Conservation (phyloP, 2,888 invertebrate species). For the Drosophila merina region DNA sequence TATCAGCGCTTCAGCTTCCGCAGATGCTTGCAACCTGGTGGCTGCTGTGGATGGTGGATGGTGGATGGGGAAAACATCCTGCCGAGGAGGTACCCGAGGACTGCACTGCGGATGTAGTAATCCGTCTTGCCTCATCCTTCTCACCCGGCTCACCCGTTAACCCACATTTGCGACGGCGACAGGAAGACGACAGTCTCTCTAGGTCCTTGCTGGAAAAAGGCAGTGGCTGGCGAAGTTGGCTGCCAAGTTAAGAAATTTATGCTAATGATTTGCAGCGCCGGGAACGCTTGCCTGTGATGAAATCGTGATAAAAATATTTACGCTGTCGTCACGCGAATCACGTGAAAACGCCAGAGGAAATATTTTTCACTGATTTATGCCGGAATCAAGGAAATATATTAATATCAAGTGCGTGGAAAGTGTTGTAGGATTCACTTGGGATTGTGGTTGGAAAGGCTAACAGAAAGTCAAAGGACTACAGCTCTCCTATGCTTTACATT, state of each 20-base stretch:
- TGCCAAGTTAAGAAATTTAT: slow-evolving; percentile 60
- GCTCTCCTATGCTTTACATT: neutral
- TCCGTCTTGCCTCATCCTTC: slow-evolving; percentile 9
- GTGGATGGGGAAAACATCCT: slow-evolving; percentile 28
- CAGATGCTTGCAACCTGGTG: slow-evolving; percentile 16
- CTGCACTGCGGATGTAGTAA: slow-evolving; percentile 45
- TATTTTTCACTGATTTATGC: slow-evolving; percentile 30
- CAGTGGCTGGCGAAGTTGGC: neutral
- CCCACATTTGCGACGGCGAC: slow-evolving; percentile 26
- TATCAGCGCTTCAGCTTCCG: slow-evolving; percentile 59
- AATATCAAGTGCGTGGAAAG: slow-evolving; percentile 4
- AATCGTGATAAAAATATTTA: slow-evolving; percentile 39
- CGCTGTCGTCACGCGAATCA: slow-evolving; percentile 31
- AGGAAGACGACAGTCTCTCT: slow-evolving; percentile 36
- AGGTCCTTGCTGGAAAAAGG: slow-evolving; percentile 1
- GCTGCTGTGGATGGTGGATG: neutral
- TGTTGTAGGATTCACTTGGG: neutral
- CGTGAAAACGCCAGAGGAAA: slow-evolving; percentile 13
- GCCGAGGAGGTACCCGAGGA: slow-evolving; percentile 6
- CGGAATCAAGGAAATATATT: slow-evolving; percentile 5
- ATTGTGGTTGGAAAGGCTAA: too few relatives aligned
- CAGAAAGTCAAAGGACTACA: neutral
- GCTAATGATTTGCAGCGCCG: slow-evolving; percentile 56
- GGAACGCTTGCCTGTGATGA: slow-evolving; percentile 42
- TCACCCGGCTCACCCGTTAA: neutral